Conservation (phyloP, 2,797 vertebrate genomes). For the Pseudochirops corinnae region DNA sequence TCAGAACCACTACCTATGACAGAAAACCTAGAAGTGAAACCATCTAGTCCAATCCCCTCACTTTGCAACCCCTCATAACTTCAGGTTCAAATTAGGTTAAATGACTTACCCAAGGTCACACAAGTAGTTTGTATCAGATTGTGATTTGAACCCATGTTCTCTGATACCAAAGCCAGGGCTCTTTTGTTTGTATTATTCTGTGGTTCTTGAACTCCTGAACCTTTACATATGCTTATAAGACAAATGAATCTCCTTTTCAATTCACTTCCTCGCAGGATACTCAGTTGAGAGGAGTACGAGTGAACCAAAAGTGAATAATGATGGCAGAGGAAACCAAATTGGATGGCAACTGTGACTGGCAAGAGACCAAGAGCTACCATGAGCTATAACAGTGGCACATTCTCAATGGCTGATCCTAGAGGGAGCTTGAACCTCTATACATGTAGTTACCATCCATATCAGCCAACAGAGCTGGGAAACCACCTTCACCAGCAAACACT, state of each 20-base stretch:
- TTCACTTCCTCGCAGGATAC: not conserved
- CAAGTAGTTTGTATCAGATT: not conserved
- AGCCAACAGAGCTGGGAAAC: not conserved
- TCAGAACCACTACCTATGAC: not conserved
- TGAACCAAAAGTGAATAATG: not conserved
- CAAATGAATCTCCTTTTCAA: not conserved
- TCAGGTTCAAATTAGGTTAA: not conserved
- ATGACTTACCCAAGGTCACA: not conserved
- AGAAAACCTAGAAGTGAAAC: not conserved
- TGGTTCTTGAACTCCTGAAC: not conserved
- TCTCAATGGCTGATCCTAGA: not conserved
- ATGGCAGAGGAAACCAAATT: not conserved
- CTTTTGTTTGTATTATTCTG: not conserved
- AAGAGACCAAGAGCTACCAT: not conserved
- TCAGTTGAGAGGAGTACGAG: not conserved
- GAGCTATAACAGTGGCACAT: not conserved
- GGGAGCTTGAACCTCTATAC: not conserved
- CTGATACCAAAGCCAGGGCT: not conserved
- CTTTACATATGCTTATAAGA: not conserved
- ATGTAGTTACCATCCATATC: not conserved
- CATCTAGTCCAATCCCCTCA: not conserved
- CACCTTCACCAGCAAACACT: not conserved
- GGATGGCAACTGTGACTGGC: not conserved
- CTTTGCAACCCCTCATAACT: not conserved
- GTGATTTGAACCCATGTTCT: not conserved